These are phyloP conservation scores for Ramphastos sulfuratus DNA, from an alignment of 2,113 vertebrate genomes.

Conservation along the genomic window DNA sequence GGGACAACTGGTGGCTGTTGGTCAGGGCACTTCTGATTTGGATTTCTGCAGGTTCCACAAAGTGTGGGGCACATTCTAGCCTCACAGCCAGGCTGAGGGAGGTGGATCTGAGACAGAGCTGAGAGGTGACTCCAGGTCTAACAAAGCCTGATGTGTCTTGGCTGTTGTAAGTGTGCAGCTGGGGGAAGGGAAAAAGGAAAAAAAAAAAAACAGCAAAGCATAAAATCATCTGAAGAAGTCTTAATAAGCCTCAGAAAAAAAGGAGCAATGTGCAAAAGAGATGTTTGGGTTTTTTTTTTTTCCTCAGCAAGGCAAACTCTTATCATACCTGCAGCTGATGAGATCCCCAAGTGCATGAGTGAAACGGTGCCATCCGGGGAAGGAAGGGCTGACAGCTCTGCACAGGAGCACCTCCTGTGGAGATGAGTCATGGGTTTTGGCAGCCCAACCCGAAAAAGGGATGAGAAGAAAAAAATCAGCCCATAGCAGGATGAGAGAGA, in stretches of 20 bases:
- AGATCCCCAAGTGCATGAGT: slow-evolving; percentile 45
- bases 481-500: slow-evolving; percentile 42
- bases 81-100: not conserved
- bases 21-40: not conserved
- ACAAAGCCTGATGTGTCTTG: not conserved
- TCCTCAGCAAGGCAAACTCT: slow-evolving; percentile 2
- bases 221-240: slow-evolving; percentile 14
- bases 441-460: slow-evolving; percentile 27
- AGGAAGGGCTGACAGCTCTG: slow-evolving; percentile 50
- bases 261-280: not conserved
- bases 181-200: not conserved
- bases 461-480: slow-evolving; percentile 47
- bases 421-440: slow-evolving; percentile 55
- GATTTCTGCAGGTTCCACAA: not conserved
- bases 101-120: not conserved
- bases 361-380: slow-evolving; percentile 46
- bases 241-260: slow-evolving; percentile 23
- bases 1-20: not conserved
- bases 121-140: not conserved
- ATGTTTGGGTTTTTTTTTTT: not conserved
- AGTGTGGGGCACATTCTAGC: not conserved
- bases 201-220: not conserved
- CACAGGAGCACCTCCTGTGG: not conserved
- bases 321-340: slow-evolving; percentile 18
- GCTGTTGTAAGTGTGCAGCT: not conserved